Evolutionary conservation across 2,888 invertebrate species (phyloP), one percentile per base, ranked within the genome.

Genomic region (Spodoptera littoralis): DNA sequence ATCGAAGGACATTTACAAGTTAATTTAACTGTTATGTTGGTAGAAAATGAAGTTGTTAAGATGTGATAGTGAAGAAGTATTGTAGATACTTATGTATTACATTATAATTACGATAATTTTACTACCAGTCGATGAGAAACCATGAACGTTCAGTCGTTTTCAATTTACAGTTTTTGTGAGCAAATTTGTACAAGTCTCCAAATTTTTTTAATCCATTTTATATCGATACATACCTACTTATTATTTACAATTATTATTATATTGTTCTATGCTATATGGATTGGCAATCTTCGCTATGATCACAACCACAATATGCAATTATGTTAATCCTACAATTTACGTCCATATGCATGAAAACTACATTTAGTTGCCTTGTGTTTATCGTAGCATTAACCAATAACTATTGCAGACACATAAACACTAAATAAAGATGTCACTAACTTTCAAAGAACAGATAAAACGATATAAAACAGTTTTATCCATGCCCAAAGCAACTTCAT

Each of bases 131-230:
- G 88, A 92, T 89, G 89, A 90, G 88, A 91, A 92, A 91, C 85
- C 85, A 82, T 89, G 88, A 90, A 88, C 90, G 87, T 90, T 93
- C 93, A 93, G 93, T 93, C 93, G 85, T 93, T 92, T 92, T 90
- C 83, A 92, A 92, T 90, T 90, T 92, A 93, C 92, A 92, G 83
- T 36, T 36, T 86, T 87, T 86, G 86, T 94, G 94, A 94, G 94
- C 94, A 94, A 80, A 89, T 92, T 94, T 94, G 93, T 94, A 94
- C 94, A 94, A 91, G 88, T 92, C 88, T 92, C 92, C 90, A 92
- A 93, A 93, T 92, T 89, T 88, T 27, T 36, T 36, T 36, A 36
- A 36, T 36, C 36, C 36, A 36, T 88, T 89, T 87, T 87, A 86
- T 88, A 90, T 86, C 78, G 84, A 87, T 90, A 88, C 83, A 89